These are phyloP conservation scores for Corythornis leucogaster DNA, from an alignment of 2,797 vertebrate genomes.

Conservation along the genomic window DNA sequence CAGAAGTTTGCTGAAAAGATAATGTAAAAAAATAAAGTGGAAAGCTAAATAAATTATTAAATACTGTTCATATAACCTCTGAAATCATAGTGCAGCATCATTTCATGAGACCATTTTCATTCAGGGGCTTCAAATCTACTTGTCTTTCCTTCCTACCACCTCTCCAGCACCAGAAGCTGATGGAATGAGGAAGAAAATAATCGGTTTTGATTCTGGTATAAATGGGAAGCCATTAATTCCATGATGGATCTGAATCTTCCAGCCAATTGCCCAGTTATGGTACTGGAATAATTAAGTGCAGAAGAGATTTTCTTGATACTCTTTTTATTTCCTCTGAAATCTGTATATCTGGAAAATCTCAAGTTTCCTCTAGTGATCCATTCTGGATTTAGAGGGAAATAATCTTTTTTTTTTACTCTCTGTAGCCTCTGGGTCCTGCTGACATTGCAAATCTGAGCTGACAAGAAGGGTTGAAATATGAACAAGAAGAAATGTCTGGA, in stretches of 20 bases:
- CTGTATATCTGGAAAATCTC: not conserved
- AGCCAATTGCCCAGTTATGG: not conserved
- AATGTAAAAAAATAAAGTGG: not conserved
- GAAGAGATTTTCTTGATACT: not conserved
- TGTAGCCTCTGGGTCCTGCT: not conserved
- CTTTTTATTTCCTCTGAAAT: not conserved
- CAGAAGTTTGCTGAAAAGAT: not conserved
- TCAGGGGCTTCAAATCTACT: not conserved
- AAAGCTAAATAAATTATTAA: not conserved
- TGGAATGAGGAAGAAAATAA: not conserved
- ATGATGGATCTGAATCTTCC: not conserved
- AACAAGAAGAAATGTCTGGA: not conserved
- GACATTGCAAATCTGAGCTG: not conserved
- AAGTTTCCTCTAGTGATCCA: not conserved
- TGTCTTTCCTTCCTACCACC: not conserved
- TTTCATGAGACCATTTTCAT: not conserved
- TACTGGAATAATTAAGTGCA: not conserved
- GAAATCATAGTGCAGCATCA: not conserved
- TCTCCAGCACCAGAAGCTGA: not conserved
- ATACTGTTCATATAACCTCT: not conserved
- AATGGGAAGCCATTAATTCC: not conserved
- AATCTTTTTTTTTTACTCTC: not conserved
- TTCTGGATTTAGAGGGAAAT: not conserved
- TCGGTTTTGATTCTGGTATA: not conserved
- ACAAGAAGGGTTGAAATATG: not conserved